A percentile compares a stretch with the other conserved stretches of the same genome.
These are phyloP conservation scores for Sclerodermus sp. DNA, from an alignment of 2,888 invertebrate species.

Conservation along the genomic window DNA sequence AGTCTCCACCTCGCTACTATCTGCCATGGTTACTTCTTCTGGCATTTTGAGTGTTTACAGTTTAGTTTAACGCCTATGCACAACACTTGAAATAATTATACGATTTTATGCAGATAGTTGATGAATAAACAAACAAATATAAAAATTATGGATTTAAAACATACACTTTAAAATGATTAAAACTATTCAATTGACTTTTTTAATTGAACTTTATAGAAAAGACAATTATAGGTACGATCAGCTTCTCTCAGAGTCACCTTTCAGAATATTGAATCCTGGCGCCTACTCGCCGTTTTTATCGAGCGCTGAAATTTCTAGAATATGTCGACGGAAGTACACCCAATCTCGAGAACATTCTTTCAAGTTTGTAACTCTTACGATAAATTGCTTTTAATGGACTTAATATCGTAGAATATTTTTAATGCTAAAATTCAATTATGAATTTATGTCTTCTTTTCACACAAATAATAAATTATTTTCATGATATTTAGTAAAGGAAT, in stretches of 20 bases:
- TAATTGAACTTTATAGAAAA: no score
- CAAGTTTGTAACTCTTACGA: constrained; percentile 6
- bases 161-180: no score
- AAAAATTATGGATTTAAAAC: no score
- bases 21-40: constrained; percentile 72
- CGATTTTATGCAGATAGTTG: no score
- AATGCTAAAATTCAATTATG: not conserved
- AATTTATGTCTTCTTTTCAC: not conserved
- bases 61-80: no score
- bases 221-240: no score
- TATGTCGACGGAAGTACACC: constrained; percentile 24
- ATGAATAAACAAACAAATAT: no score
- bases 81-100: no score
- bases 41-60: no score
- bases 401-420: not conserved
- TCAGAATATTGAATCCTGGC: constrained; percentile 25
- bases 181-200: no score
- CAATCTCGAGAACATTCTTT: constrained; percentile 37
- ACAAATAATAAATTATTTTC: not conserved
- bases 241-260: constrained; percentile 16
- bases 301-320: constrained; percentile 40
- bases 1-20: constrained; percentile 81
- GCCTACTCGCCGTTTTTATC: constrained; percentile 35
- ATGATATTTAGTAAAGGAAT: not conserved
- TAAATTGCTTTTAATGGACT: not conserved